Base-by-base conservation (phyloP, 1,140 invertebrate species). In the Ceratitis capitata region DNA sequence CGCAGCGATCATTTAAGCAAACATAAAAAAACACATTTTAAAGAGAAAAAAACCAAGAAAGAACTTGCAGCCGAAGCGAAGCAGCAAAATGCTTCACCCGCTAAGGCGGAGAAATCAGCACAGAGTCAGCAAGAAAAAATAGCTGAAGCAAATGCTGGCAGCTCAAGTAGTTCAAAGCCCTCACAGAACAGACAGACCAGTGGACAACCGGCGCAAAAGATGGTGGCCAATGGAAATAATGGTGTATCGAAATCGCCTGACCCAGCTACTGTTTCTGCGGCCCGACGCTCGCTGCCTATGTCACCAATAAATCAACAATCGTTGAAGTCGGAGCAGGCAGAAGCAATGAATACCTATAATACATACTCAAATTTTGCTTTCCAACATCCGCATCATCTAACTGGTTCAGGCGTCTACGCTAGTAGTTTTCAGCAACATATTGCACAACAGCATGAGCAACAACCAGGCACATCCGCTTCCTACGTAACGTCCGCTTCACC, bases 1-100 rank as follows among this genome's bases (percentile, higher is more conserved):
- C 93, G 97, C 23, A 97, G 96, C 35, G 97, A 98, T 90, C 97
- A 98, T 90, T 92, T 97, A 0, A 95, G 95, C 10, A 97, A 97
- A 92, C 97, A 98, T 90, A 93, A 95, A 49, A 97, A 97, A 87
- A 97, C 96, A 0, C 96, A 97, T 86, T 94, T 91, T 56, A 91
- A 91, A 88, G 90, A 91, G 29, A 91, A 91, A 86, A 91, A 91
- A 56, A 89, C 89, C 53, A 91, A 90, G 84, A 91, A 91, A 83
- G 89, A 87, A 0, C 51, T 89, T 19, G 89, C 89, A 6, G 89
- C 89, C 32, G 90, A 90, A 84, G 88, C 89, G 78, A 91, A 91
- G 84, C 88, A 87, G 83, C 89, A 89, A 58, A 84, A n/a, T n/a
- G n/a, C 49, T 4, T 32, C 87, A 12, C 85, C 87, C 1, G 83